These are phyloP conservation scores for Melinaea menophilus DNA, from an alignment of 2,888 invertebrate genomes.

Conservation along the genomic window DNA sequence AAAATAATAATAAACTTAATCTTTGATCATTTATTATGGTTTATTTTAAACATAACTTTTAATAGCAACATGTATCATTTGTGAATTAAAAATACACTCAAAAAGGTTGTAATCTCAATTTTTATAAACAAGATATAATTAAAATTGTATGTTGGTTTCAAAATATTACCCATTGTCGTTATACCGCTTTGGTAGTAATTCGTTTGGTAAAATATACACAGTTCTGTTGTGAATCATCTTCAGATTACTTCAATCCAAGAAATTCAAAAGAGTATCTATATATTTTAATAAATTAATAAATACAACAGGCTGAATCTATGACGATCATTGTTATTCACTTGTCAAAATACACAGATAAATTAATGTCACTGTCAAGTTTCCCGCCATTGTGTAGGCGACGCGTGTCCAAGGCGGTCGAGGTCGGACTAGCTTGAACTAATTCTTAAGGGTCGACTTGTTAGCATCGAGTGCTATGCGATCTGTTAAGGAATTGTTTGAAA, in stretches of 20 bases:
- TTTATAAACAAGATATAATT: neutral
- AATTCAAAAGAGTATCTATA: constrained; percentile 11
- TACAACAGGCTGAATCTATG: constrained; percentile 1
- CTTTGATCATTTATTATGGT: neutral
- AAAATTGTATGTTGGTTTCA: neutral
- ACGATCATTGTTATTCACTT: neutral
- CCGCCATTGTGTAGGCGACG: constrained; percentile 55
- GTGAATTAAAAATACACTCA: too few relatives aligned
- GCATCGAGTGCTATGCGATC: constrained; percentile 56
- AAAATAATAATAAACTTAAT: constrained; percentile 36
- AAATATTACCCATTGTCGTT: constrained; percentile 58
- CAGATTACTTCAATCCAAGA: too few relatives aligned
- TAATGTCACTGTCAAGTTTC: constrained; percentile 42
- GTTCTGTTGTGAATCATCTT: constrained; percentile 71
- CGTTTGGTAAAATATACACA: constrained; percentile 72
- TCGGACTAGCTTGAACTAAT: constrained; percentile 58
- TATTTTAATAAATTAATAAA: neutral
- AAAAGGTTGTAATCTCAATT: neutral
- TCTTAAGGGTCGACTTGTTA: constrained; percentile 42
- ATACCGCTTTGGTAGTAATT: constrained; percentile 70
- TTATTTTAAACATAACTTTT: neutral
- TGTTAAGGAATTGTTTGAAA: constrained; percentile 31
- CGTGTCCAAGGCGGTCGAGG: constrained; percentile 54
- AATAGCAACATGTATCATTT: too few relatives aligned
- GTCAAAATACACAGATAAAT: constrained; percentile 25